Evolutionary conservation across 2,888 invertebrate species (phyloP).

Genomic region (Ormyrus pomaceus): DNA sequence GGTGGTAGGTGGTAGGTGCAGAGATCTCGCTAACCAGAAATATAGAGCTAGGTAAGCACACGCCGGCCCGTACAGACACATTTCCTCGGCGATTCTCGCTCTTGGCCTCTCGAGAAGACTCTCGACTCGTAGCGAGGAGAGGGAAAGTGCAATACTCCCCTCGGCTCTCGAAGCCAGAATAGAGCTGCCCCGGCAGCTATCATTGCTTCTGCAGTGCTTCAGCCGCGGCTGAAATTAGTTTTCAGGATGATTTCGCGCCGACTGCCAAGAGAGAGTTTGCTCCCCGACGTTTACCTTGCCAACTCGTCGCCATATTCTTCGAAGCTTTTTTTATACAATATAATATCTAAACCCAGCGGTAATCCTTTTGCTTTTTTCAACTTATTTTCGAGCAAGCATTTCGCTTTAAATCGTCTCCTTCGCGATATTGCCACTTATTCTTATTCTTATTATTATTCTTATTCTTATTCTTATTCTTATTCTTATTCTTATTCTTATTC

Average conservation of each 20-base stretch:
- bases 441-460: no score
- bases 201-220: conserved; percentile 54
- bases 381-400: no score
- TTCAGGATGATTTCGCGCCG: conserved; percentile 60
- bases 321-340: conserved; percentile 2
- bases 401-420: no score
- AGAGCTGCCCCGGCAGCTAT: conserved; percentile 24
- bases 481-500: no score
- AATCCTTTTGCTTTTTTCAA: neutral
- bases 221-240: conserved; percentile 61
- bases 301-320: conserved; percentile 33
- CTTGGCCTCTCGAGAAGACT: conserved; percentile 36
- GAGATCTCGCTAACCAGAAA: no score
- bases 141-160: neutral
- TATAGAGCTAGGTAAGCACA: no score
- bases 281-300: conserved; percentile 53
- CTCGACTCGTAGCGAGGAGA: conserved; percentile 24
- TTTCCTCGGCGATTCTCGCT: conserved; percentile 14
- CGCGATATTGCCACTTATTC: no score
- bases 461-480: no score
- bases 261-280: conserved; percentile 38
- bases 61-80: neutral
- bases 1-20: no score
- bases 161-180: no score
- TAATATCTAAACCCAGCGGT: neutral